Evolutionary conservation across 2,113 vertebrate genomes (phyloP), one percentile per base, ranked within the genome.

Genomic region (Macroglossus sobrinus): DNA sequence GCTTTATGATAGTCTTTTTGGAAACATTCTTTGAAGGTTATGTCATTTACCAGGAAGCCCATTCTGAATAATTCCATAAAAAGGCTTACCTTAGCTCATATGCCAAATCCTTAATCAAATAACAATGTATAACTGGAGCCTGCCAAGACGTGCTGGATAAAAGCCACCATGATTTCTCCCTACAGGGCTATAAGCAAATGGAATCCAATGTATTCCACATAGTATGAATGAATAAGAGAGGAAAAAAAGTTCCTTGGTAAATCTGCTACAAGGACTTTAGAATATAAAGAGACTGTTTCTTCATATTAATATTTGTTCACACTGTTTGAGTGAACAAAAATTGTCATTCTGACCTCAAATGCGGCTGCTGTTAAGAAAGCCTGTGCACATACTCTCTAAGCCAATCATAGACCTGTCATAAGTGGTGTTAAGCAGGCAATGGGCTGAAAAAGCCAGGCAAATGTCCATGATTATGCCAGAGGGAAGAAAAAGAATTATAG

Each of bases 81-180:
- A 98, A 97, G 91, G 71, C 79, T 97, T 97, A 98, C 97, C 98
- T 98, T 96, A 91, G 94, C 93, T 94, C 95, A 45, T 15, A 97
- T 30, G 97, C 97, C 98, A 98, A 98, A 96, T 97, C 90, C 94
- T 97, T 95, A 97, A 96, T 86, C 97, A 96, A 98, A 89, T 97
- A 98, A 76, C 91, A 96, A 93, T 96, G 96, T 97, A 97, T 90
- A 78, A 82, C 45, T 64, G 72, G 79, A 7, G 38, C 50, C 95
- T 98, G 97, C 96, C 98, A 98, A 95, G 96, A 87, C 89, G 14
- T n/a, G 21, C 93, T 98, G 98, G 98, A 98, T 90, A 80, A 93
- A 95, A 96, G 91, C 94, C 97, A 97, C 92, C 79, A 84, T 12
- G n/a, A 63, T 72, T 85, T 81, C 95, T 97, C 93, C 94, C 94